Percentiles rank a stretch among this genome's conserved stretches.
Conservation (phyloP, 2,888 invertebrate genomes). For the Geophilus truncorum region DNA sequence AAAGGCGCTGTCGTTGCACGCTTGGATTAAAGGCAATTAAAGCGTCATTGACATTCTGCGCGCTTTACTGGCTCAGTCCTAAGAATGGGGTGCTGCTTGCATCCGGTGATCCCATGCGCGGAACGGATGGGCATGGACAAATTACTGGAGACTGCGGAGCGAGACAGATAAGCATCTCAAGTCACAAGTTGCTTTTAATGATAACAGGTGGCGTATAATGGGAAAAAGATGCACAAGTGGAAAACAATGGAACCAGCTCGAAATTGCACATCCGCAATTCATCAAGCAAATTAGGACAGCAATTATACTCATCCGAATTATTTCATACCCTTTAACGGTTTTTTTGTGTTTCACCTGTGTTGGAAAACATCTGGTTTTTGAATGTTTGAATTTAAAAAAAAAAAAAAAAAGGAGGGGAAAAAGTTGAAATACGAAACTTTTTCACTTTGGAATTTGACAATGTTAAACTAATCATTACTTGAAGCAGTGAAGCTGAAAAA, state of each 20-base stretch:
- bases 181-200: background rate
- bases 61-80: background rate
- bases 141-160: background rate
- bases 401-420: no score
- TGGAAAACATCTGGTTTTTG: no score
- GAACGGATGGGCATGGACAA: background rate
- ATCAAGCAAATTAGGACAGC: no score
- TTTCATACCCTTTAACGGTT: no score
- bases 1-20: background rate
- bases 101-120: constrained; percentile 2
- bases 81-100: background rate
- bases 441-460: background rate
- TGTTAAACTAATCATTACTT: background rate
- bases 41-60: background rate
- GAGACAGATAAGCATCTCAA: background rate
- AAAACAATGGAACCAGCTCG: background rate
- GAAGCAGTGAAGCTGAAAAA: background rate
- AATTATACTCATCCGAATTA: no score
- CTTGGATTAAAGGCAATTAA: background rate
- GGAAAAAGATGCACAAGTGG: background rate
- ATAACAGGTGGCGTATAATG: background rate
- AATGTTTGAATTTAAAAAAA: no score
- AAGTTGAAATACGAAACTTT: background rate
- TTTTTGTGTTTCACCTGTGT: no score
- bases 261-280: background rate